Conservation (phyloP, 2,888 invertebrate genomes). For the Synergus japonicus region DNA sequence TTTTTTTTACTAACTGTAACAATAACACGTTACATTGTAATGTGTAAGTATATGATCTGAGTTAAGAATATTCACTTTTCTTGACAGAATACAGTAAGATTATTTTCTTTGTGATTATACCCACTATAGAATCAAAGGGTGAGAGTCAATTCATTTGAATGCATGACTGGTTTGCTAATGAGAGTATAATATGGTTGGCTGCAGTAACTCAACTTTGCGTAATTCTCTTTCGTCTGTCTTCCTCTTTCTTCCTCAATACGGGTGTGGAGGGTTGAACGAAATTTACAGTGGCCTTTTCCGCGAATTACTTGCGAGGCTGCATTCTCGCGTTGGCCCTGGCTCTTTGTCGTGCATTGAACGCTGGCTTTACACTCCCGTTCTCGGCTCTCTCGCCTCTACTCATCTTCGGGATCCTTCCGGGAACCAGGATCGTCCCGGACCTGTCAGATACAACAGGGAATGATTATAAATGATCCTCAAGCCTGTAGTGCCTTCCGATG, state of each 20-base stretch:
- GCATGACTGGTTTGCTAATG: neutral
- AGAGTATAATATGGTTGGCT: neutral
- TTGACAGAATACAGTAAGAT: neutral
- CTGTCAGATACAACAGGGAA: slow-evolving; percentile 33
- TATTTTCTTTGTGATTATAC: neutral
- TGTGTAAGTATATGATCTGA: too few relatives aligned
- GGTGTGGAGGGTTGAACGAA: slow-evolving; percentile 13
- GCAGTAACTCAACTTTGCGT: slow-evolving; percentile 30
- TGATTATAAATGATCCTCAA: slow-evolving; percentile 31
- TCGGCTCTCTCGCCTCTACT: neutral
- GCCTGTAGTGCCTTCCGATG: slow-evolving; percentile 8
- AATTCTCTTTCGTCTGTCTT: slow-evolving; percentile 22
- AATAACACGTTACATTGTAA: too few relatives aligned
- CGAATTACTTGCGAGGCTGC: slow-evolving; percentile 32
- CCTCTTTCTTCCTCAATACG: neutral
- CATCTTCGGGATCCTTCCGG: slow-evolving; percentile 4
- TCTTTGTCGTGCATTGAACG: slow-evolving; percentile 25
- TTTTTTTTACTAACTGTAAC: too few relatives aligned
- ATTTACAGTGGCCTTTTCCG: slow-evolving; percentile 34
- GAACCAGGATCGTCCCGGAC: slow-evolving; percentile 37
- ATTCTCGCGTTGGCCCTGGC: slow-evolving; percentile 15
- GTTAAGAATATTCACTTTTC: slow-evolving; percentile 7
- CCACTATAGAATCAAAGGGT: neutral
- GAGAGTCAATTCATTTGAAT: slow-evolving; percentile 9
- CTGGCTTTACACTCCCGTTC: slow-evolving; percentile 33